A percentile compares a stretch with the other conserved stretches of the same genome.
These are phyloP conservation scores for Eidolon helvum DNA, from an alignment of 2,113 vertebrate genomes.

Conservation along the genomic window DNA sequence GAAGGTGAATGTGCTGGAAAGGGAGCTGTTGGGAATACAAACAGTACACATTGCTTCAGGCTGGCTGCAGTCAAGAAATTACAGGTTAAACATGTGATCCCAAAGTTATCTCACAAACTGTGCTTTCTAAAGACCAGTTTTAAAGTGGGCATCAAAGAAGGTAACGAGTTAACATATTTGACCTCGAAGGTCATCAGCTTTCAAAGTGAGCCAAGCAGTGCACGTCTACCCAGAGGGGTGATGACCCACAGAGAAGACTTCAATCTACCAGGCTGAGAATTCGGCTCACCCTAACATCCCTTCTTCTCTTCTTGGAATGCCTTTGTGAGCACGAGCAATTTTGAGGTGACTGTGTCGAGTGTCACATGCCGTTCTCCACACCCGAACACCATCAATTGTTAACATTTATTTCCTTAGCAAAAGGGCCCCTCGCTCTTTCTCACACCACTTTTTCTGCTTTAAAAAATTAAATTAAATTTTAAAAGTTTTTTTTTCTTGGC, in stretches of 20 bases:
- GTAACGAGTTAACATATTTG: neutral
- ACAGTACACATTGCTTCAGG: neutral
- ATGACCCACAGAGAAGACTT: neutral
- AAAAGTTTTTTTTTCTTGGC: slow-evolving; percentile 61
- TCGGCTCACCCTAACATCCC: neutral
- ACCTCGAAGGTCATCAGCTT: slow-evolving; percentile 58
- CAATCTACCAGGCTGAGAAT: neutral
- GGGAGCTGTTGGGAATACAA: fast-evolving
- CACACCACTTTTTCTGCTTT: neutral
- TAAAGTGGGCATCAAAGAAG: slow-evolving; percentile 29
- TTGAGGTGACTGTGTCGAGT: neutral
- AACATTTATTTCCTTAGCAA: neutral
- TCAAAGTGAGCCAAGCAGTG: slow-evolving; percentile 44
- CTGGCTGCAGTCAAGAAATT: neutral
- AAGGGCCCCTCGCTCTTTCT: neutral
- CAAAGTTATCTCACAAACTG: neutral
- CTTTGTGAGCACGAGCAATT: neutral
- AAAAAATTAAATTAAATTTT: slow-evolving; percentile 55
- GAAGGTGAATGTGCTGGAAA: neutral
- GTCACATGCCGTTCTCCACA: neutral
- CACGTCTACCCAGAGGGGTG: neutral
- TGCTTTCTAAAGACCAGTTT: neutral
- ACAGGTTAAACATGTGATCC: slow-evolving; percentile 1
- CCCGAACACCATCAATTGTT: neutral
- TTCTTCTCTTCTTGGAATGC: neutral